A percentile compares a stretch with the other conserved stretches of the same genome.
Evolutionary conservation across 2,888 invertebrate genomes (phyloP).

Genomic region (Notodonta ziczac): DNA sequence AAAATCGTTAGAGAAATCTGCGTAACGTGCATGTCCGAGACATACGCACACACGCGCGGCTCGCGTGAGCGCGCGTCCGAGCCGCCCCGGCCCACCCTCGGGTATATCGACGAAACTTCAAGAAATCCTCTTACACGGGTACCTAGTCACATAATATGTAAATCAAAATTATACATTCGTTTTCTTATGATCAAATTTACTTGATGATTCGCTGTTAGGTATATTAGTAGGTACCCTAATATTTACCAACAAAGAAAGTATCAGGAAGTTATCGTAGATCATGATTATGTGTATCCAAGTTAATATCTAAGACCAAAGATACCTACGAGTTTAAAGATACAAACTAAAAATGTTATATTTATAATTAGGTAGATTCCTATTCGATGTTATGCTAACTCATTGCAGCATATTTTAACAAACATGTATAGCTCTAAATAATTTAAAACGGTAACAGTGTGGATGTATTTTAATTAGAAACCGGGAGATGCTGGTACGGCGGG

Average conservation of each 20-base stretch:
- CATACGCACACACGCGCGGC: constrained; percentile 66
- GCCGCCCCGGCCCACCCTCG: constrained; percentile 59
- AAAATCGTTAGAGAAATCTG: constrained; percentile 85
- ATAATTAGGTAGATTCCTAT: no score
- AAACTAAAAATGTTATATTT: no score
- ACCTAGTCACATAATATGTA: constrained; percentile 67
- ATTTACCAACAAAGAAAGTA: no score
- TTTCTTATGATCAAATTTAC: constrained; percentile 53
- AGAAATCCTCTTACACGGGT: constrained; percentile 78
- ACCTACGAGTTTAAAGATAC: no score
- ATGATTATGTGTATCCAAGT: no score
- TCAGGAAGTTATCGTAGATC: no score
- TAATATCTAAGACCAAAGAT: no score
- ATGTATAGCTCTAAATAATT: constrained; percentile 19
- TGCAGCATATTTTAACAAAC: not conserved
- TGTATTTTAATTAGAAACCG: constrained; percentile 64
- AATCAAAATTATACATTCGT: constrained; percentile 66
- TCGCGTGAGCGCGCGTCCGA: constrained; percentile 56
- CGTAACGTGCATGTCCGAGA: constrained; percentile 83
- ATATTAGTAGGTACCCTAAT: no score
- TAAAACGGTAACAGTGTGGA: constrained; percentile 36
- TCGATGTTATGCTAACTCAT: no score
- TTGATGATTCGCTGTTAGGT: constrained; percentile 14
- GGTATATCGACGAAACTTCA: constrained; percentile 81
- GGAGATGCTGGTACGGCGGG: constrained; percentile 38